Percentiles rank a stretch among this genome's conserved stretches.
These are phyloP conservation scores for Eulithis testata DNA, from an alignment of 2,888 invertebrate species.

Conservation along the genomic window DNA sequence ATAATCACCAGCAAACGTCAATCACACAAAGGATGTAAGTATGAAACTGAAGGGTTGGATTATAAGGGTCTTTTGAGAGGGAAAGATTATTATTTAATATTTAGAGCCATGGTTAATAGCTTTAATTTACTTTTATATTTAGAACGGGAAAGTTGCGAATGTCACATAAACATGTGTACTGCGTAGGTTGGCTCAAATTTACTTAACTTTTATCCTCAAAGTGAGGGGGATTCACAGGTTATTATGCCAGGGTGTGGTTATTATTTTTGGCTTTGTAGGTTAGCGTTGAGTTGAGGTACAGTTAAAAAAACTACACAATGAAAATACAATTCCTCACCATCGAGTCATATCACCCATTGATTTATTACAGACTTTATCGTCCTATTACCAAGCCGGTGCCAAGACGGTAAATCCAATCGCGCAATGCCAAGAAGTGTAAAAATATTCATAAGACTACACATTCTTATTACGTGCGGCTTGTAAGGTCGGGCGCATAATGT, in stretches of 20 bases:
- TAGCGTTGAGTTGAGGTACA: too few relatives aligned
- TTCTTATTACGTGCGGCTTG: slow-evolving; percentile 73
- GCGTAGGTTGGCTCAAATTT: too few relatives aligned
- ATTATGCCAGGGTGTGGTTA: too few relatives aligned
- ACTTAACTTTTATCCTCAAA: too few relatives aligned
- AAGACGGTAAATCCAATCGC: slow-evolving; percentile 53
- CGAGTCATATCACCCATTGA: not conserved
- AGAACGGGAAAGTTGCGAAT: too few relatives aligned
- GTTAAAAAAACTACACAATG: too few relatives aligned
- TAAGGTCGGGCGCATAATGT: slow-evolving; percentile 75
- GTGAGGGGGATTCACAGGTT: too few relatives aligned
- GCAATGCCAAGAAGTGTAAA: slow-evolving; percentile 60
- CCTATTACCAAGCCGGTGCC: slow-evolving; percentile 1
- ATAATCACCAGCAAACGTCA: slow-evolving; percentile 74
- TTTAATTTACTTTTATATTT: too few relatives aligned
- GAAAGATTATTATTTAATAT: slow-evolving; percentile 60
- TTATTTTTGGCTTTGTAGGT: too few relatives aligned
- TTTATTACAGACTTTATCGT: not conserved
- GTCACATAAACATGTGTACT: too few relatives aligned
- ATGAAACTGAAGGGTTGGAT: slow-evolving; percentile 79
- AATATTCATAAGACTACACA: slow-evolving; percentile 75
- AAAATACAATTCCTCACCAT: too few relatives aligned
- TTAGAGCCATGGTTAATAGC: slow-evolving; percentile 43
- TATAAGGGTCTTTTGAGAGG: slow-evolving; percentile 77
- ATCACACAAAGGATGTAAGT: slow-evolving; percentile 73